Base-by-base conservation (phyloP, 2,888 invertebrate genomes). In the Leuctra nigra region DNA sequence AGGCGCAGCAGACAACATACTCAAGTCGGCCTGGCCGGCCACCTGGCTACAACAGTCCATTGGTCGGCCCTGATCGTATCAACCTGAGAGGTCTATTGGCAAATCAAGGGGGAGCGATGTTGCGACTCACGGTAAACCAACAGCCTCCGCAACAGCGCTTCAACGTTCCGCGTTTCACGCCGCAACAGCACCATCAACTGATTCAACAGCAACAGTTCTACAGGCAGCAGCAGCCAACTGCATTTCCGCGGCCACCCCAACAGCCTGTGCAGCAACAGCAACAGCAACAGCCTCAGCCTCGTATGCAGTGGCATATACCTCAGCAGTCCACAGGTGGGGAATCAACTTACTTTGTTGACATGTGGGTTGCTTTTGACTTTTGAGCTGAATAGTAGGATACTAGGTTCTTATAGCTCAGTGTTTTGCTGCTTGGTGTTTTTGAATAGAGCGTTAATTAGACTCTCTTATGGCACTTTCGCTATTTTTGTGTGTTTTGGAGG, bases 241-340 rank as follows among this genome's bases (percentile, higher is more conserved):
- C n/a, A n/a, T n/a, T n/a, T 23, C 56, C 58, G 18, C 54, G 63
- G 36, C 60, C 68, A 33, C 65, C 69, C 61, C 67, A 70, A 64
- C 64, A 67, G 29, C 59, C 20, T n/a, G 53, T 63, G 35, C 60
- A 68, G 33, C 65, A 69, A 62, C 67, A 70, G 64, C 65, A 67
- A 29, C 71, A 69, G 59, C 68, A 69, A 13, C 66, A 71, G 64
- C 68, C 72, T 64, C 68, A 72, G 63, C 70, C 54, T 7, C 25
- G 38, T 22, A 35, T 59, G 14, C 62, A 61, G 39, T 73, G 72
- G 74, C 75, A 70, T 65, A 69, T 64, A 35, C 64, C 67, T 4
- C 67, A 64, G 53, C 63, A 63, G 44, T 46, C 53, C 14, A 16
- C 14, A 24, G 29, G 50, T 50, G 11, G 13, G 33, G n/a, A n/a